Conservation (phyloP, 2,797 vertebrate species). For the Odontamblyopus lacepedii region DNA sequence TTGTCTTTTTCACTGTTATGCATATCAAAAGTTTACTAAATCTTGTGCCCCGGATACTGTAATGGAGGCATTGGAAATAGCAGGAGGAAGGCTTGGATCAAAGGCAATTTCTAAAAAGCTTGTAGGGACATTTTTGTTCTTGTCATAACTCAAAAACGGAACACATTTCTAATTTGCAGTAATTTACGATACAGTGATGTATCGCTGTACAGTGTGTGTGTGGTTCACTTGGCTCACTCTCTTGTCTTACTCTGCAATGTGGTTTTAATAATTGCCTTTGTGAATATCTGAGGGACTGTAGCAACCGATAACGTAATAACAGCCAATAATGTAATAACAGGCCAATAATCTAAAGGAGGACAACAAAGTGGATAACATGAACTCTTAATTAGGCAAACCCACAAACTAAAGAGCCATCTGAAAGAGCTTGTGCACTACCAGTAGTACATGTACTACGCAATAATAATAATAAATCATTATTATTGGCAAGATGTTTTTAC, state of each 20-base stretch:
- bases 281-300: conserved; percentile 46
- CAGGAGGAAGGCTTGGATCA: not conserved
- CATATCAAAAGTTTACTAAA: not conserved
- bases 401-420: too few species aligned
- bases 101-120: not conserved
- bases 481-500: too few species aligned
- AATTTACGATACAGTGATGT: conserved; percentile 48
- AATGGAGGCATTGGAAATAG: not conserved
- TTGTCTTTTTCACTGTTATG: conserved; percentile 9
- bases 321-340: too few species aligned
- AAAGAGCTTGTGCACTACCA: too few species aligned
- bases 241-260: conserved; percentile 33
- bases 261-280: conserved; percentile 56
- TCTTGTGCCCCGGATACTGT: not conserved
- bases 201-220: conserved; percentile 33
- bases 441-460: too few species aligned
- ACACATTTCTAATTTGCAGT: conserved; percentile 34
- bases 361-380: too few species aligned
- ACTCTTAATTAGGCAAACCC: too few species aligned
- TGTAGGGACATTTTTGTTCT: conserved; percentile 5
- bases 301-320: too few species aligned
- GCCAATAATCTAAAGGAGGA: too few species aligned
- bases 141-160: conserved; percentile 11
- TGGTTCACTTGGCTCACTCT: conserved; percentile 1
- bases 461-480: too few species aligned